Percentiles rank a stretch among this genome's conserved stretches.
phyloP scores from a whole-genome alignment of 2,797 vertebrate species.

The Rhabdomys pumilio region DNA sequence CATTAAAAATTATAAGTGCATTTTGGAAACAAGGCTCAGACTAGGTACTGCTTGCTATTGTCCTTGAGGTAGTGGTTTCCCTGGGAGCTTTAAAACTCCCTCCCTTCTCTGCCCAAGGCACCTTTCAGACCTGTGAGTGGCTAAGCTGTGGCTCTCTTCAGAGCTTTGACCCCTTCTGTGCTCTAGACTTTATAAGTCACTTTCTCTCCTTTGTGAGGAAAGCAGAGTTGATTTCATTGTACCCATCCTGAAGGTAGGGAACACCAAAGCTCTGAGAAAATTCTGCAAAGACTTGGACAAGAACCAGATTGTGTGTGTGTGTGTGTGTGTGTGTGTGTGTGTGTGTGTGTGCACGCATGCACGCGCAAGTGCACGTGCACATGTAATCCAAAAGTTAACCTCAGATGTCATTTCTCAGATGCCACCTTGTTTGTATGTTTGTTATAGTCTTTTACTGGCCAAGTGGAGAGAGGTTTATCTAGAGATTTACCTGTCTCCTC shows the following conservation, averaged over 20 bases:
- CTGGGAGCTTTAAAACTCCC: slow-evolving; percentile 4
- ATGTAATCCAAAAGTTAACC: neutral
- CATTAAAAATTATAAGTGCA: slow-evolving; percentile 60
- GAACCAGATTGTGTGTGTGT: neutral
- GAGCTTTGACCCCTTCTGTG: neutral
- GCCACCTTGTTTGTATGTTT: neutral
- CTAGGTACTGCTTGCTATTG: neutral
- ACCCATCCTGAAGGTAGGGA: neutral
- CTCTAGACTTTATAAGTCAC: neutral
- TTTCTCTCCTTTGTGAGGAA: neutral
- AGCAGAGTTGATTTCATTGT: neutral
- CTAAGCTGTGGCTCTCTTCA: neutral
- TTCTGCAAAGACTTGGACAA: slow-evolving; percentile 28
- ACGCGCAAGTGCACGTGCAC: too few species aligned
- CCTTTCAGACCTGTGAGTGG: neutral
- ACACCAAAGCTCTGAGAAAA: slow-evolving; percentile 35
- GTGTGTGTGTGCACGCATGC: neutral
- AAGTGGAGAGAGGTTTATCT: neutral
- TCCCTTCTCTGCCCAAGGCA: accelerated
- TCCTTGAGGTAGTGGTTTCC: neutral
- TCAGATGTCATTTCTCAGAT: neutral
- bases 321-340: neutral
- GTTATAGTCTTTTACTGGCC: neutral
- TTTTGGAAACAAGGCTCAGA: slow-evolving; percentile 57
- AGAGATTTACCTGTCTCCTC: neutral